phyloP scores from a whole-genome alignment of 2,888 invertebrate species.

The Machimus rusticus region DNA sequence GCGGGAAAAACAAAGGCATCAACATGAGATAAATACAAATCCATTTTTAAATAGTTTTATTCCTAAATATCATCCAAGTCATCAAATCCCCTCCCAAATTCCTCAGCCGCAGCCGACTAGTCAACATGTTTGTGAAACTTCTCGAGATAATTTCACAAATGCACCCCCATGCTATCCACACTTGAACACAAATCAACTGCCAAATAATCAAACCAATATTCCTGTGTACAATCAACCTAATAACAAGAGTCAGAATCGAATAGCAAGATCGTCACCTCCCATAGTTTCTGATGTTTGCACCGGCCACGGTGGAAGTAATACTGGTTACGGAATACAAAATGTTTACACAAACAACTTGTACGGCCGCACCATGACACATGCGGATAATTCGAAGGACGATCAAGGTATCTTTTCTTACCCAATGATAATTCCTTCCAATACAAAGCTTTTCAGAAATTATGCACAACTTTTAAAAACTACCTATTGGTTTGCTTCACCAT shows the following conservation, averaged over 20 bases:
- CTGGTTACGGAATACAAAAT: constrained; percentile 46
- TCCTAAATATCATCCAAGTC: constrained; percentile 50
- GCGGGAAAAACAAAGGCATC: constrained; percentile 56
- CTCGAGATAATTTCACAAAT: constrained; percentile 26
- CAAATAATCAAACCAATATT: constrained; percentile 26
- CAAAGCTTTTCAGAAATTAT: neutral
- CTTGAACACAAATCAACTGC: constrained; percentile 27
- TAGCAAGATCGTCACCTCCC: constrained; percentile 47
- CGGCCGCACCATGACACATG: constrained; percentile 46
- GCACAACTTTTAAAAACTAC: neutral
- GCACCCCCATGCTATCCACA: constrained; percentile 45
- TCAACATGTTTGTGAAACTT: constrained; percentile 36
- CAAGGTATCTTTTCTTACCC: constrained; percentile 49
- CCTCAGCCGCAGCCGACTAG: constrained; percentile 40
- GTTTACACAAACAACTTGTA: constrained; percentile 49
- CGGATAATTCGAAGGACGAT: constrained; percentile 48
- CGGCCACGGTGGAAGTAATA: constrained; percentile 29
- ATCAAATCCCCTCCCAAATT: constrained; percentile 47
- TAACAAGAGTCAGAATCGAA: neutral
- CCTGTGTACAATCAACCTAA: constrained; percentile 24
- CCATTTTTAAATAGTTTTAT: constrained; percentile 59
- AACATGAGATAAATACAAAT: constrained; percentile 53
- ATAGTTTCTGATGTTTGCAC: constrained; percentile 9
- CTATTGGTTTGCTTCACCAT: neutral
- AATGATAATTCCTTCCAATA: constrained; percentile 46